These are phyloP conservation scores for Cerceris rybyensis DNA, from an alignment of 2,888 invertebrate species.

Conservation along the genomic window DNA sequence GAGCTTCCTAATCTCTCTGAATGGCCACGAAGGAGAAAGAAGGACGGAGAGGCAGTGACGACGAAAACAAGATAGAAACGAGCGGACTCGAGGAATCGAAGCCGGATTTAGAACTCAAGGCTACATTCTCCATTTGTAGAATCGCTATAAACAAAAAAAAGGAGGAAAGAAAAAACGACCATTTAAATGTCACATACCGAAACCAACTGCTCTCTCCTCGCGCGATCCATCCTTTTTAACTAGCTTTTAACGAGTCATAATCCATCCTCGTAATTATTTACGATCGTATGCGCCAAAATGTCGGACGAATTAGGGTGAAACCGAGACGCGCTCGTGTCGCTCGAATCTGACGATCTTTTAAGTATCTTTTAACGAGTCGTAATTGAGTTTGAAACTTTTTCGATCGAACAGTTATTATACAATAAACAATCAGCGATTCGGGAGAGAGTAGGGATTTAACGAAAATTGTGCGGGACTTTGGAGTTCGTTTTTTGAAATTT, in stretches of 20 bases:
- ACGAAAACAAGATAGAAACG: constrained; percentile 52
- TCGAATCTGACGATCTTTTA: too few relatives aligned
- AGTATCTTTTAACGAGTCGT: too few relatives aligned
- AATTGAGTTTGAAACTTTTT: too few relatives aligned
- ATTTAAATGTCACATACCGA: constrained; percentile 26
- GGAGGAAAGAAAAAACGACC: constrained; percentile 10
- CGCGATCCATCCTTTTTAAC: not conserved
- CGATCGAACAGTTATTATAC: too few relatives aligned
- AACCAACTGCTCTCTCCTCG: not conserved
- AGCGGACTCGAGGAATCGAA: constrained; percentile 32
- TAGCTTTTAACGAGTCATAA: constrained; percentile 1
- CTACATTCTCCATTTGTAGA: not conserved
- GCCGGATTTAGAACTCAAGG: constrained; percentile 54
- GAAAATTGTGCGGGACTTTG: too few relatives aligned
- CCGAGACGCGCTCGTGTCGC: too few relatives aligned
- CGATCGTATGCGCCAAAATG: too few relatives aligned
- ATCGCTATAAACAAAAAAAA: constrained; percentile 22
- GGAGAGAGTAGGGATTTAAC: too few relatives aligned
- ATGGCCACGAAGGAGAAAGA: not conserved
- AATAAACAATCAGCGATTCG: too few relatives aligned
- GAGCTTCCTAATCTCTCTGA: not conserved
- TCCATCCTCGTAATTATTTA: not conserved
- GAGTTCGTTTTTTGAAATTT: too few relatives aligned
- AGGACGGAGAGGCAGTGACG: not conserved
- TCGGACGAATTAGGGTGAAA: too few relatives aligned